Conservation (phyloP, 2,113 vertebrate genomes). For the Anoura caudifer region DNA sequence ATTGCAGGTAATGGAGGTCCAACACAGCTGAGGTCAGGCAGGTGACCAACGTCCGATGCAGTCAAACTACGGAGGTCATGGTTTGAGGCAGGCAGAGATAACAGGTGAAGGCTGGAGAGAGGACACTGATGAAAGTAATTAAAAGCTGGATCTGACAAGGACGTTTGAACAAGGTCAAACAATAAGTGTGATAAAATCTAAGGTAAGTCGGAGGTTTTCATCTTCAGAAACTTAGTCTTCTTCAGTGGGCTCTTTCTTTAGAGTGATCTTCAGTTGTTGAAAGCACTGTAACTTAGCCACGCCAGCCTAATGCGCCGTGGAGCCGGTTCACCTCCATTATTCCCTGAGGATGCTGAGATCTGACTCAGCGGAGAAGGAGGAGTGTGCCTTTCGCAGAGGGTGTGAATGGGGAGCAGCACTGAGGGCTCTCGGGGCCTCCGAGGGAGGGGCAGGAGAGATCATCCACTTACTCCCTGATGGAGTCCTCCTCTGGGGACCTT, state of each 20-base stretch:
- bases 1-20: conserved; percentile 46
- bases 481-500: not conserved
- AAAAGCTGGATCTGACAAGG: conserved; percentile 15
- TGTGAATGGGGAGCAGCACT: not conserved
- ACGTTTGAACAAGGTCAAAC: not conserved
- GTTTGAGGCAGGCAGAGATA: not conserved
- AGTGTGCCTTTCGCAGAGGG: not conserved
- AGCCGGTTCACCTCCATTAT: not conserved
- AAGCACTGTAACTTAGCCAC: not conserved
- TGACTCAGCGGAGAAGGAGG: not conserved
- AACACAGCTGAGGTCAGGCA: not conserved
- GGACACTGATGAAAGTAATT: not conserved
- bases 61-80: conserved; percentile 10
- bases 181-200: not conserved
- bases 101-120: conserved; percentile 18
- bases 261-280: not conserved
- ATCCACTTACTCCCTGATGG: not conserved
- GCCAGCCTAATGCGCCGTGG: not conserved
- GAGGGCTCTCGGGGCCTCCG: not conserved
- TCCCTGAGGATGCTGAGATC: not conserved
- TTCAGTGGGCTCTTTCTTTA: not conserved
- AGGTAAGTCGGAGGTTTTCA: not conserved
- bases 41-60: not conserved
- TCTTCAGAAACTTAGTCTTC: not conserved
- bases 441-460: not conserved